Evolutionary conservation across 1,140 invertebrate genomes (phyloP).

Genomic region (Lordiphosa stackelbergi): DNA sequence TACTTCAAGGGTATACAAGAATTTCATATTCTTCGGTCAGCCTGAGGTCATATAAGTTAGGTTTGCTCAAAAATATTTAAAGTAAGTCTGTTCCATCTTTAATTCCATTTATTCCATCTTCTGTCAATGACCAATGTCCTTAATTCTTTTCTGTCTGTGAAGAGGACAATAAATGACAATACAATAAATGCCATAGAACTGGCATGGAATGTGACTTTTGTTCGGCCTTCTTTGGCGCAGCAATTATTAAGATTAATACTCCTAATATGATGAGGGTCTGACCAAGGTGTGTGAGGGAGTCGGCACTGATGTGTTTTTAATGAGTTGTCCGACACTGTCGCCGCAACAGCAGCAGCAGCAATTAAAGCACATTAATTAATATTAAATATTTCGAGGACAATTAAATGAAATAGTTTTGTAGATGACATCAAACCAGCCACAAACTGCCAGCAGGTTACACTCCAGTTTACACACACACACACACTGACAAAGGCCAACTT

Average conservation of each 20-base stretch:
- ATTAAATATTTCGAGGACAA: conserved; percentile 73
- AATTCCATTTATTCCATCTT: too few species aligned
- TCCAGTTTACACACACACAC: conserved; percentile 4
- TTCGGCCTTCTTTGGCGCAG: conserved; percentile 46
- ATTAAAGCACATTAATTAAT: conserved; percentile 74
- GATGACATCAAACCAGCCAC: conserved; percentile 41
- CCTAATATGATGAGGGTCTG: conserved; percentile 39
- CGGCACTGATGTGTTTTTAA: conserved; percentile 66
- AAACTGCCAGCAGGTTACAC: conserved; percentile 17
- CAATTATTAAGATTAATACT: conserved; percentile 71
- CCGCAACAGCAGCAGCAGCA: conserved; percentile 31
- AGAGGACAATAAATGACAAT: conserved; percentile 16
- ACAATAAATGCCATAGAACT: conserved; percentile 37
- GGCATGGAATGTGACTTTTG: conserved; percentile 49
- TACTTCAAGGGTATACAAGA: conserved; percentile 8
- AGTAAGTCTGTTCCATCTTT: too few species aligned
- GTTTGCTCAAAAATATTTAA: too few species aligned
- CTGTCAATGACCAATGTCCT: too few species aligned
- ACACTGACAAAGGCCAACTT: conserved; percentile 34
- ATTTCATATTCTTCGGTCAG: too few species aligned
- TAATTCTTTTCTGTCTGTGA: too few species aligned
- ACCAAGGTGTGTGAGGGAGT: conserved; percentile 17
- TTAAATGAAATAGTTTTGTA: conserved; percentile 64
- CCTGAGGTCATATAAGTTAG: too few species aligned
- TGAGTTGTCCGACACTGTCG: conserved; percentile 40